Evolutionary conservation across 2,797 vertebrate species (phyloP).

Genomic region (Nasua narica): DNA sequence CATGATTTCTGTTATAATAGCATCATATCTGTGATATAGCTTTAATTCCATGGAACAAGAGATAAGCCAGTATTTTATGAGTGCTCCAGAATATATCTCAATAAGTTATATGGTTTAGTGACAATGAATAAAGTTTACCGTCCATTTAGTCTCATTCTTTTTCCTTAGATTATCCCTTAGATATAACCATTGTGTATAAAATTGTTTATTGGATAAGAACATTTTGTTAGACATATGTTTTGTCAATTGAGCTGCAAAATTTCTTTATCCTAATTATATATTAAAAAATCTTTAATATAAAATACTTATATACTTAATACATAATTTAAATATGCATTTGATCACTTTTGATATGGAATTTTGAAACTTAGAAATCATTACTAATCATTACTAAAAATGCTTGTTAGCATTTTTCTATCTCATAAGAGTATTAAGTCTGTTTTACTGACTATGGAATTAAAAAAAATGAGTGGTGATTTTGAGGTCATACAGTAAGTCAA

Average conservation of each 20-base stretch:
- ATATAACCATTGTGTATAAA: neutral
- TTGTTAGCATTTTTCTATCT: neutral
- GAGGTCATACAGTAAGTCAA: neutral
- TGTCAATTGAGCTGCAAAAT: neutral
- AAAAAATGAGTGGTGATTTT: neutral
- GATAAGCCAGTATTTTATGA: slow-evolving; percentile 19
- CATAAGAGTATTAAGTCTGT: neutral
- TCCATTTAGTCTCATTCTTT: neutral
- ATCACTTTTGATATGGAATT: neutral
- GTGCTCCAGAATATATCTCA: neutral
- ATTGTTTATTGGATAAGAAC: neutral
- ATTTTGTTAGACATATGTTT: neutral
- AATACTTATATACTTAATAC: neutral
- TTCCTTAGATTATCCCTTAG: neutral
- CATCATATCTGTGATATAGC: neutral
- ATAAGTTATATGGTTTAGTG: neutral
- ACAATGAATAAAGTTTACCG: neutral
- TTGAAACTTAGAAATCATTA: neutral
- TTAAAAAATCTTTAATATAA: neutral
- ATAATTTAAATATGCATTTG: neutral
- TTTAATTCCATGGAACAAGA: slow-evolving; percentile 5
- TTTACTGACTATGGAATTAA: neutral
- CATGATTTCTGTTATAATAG: neutral
- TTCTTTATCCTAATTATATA: neutral
- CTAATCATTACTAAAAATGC: neutral